phyloP scores from a whole-genome alignment of 2,888 invertebrate species.

The Halictus ligatus region DNA sequence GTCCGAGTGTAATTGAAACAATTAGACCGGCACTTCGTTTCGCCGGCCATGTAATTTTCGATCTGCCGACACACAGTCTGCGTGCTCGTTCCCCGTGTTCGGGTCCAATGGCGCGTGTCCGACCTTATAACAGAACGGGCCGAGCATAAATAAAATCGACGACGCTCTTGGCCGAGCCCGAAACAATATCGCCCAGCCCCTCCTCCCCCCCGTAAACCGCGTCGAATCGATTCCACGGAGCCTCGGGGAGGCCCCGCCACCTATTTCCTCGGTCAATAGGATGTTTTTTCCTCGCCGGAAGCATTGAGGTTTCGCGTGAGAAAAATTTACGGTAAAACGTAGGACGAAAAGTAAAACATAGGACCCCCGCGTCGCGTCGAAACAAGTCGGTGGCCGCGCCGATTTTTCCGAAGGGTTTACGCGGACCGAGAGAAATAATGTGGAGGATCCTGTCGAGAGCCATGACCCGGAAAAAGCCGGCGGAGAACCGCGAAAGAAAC shows the following conservation, averaged over 20 bases:
- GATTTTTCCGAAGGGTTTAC: not conserved
- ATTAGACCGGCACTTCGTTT: constrained; percentile 58
- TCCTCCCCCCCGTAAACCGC: not conserved
- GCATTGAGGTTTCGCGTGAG: not conserved
- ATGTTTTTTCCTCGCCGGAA: not conserved
- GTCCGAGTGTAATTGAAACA: constrained; percentile 55
- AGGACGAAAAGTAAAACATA: not conserved
- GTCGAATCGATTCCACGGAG: not conserved
- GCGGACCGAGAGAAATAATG: not conserved
- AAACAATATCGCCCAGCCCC: too few relatives aligned
- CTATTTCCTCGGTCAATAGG: not conserved
- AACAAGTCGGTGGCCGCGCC: too few relatives aligned
- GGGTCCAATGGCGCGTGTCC: constrained; percentile 33
- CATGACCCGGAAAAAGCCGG: constrained; percentile 37
- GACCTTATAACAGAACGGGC: constrained; percentile 19
- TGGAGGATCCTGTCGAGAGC: not conserved
- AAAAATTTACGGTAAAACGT: not conserved
- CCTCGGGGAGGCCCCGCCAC: not conserved
- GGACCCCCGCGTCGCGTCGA: too few relatives aligned
- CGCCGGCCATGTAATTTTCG: constrained; percentile 52
- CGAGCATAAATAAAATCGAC: constrained; percentile 17
- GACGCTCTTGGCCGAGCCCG: constrained; percentile 1
- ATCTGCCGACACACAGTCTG: constrained; percentile 31
- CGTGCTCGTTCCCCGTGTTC: constrained; percentile 17
- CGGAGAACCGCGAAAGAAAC: constrained; percentile 40